A percentile compares a stretch with the other conserved stretches of the same genome.
These are phyloP conservation scores for Ardeotis arabs DNA, from an alignment of 2,113 vertebrate species.

Conservation along the genomic window DNA sequence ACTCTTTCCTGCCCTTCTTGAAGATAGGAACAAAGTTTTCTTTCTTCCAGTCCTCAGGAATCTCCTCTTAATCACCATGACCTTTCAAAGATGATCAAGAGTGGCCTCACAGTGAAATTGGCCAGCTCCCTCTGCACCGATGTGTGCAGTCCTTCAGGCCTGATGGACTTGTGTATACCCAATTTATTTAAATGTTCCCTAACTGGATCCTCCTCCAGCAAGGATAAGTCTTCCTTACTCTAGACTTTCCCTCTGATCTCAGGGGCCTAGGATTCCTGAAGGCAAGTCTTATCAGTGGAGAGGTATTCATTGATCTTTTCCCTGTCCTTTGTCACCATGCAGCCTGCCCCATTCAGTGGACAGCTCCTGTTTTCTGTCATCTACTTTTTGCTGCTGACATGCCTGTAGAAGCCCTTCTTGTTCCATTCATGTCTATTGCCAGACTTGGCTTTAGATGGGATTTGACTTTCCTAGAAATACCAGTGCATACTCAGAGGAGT, in stretches of 20 bases:
- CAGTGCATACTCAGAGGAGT: background rate
- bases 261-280: background rate
- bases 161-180: background rate
- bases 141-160: background rate
- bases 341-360: background rate
- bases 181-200: background rate
- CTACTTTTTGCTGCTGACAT: background rate
- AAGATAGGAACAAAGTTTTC: too few species aligned
- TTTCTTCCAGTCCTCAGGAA: too few species aligned
- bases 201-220: background rate
- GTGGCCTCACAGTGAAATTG: too few species aligned
- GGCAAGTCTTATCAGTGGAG: background rate
- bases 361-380: background rate
- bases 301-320: background rate
- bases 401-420: background rate
- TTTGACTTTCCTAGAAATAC: background rate
- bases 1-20: too few species aligned
- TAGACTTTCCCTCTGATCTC: background rate
- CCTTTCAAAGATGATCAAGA: too few species aligned
- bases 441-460: background rate
- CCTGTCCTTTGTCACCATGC: background rate
- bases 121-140: background rate
- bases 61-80: too few species aligned
- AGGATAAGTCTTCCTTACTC: background rate
- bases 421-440: background rate